Evolutionary conservation across 1,140 invertebrate species (phyloP).

Genomic region (Lycorma delicatula): DNA sequence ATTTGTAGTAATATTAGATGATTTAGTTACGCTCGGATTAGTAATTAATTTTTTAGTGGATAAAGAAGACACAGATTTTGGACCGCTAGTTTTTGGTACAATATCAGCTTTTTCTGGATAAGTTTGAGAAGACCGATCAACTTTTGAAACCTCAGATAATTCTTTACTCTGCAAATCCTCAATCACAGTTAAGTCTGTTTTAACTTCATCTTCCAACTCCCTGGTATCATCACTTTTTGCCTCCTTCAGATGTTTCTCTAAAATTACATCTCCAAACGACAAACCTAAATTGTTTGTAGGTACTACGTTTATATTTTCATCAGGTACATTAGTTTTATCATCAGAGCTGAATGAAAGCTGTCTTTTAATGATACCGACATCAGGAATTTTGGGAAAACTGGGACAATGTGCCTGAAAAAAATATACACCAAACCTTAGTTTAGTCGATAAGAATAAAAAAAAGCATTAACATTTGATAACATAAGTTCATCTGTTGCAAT

Average conservation of each 20-base stretch:
- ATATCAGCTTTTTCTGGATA: background rate
- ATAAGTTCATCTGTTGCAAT: no score
- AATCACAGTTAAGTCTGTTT: background rate
- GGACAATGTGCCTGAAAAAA: no score
- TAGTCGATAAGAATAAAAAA: no score
- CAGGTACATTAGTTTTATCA: no score
- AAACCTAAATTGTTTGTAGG: no score
- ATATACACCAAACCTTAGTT: no score
- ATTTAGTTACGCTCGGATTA: background rate
- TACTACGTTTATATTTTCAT: no score
- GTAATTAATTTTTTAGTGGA: background rate
- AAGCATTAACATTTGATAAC: no score
- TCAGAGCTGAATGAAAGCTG: no score
- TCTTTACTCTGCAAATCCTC: background rate
- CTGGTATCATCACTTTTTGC: constrained; percentile 30
- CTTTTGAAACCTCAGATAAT: background rate
- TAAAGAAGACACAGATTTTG: background rate
- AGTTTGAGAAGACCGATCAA: constrained; percentile 13
- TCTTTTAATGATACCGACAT: no score
- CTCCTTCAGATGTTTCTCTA: constrained; percentile 16
- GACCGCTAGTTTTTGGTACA: background rate
- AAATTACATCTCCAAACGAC: constrained; percentile 14
- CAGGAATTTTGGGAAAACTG: no score
- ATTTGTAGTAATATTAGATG: no score
- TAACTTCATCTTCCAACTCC: constrained; percentile 33